Conservation (phyloP, 2,888 invertebrate species). For the Physocephala rufipes region DNA sequence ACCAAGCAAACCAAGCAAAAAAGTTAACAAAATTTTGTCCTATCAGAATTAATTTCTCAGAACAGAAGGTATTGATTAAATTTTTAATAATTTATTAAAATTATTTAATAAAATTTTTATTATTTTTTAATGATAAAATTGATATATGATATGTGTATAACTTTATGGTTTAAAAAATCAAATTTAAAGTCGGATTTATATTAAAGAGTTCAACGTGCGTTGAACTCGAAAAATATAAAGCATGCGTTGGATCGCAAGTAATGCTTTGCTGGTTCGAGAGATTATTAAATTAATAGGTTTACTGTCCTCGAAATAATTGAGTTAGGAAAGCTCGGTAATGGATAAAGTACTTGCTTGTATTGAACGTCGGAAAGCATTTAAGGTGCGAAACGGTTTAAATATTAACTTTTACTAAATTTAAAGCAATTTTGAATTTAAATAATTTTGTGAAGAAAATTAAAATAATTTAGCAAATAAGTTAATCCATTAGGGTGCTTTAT, state of each 20-base stretch:
- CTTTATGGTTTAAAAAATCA: not conserved
- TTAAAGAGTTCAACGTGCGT: not conserved
- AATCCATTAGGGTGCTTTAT: too few relatives aligned
- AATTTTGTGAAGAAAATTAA: too few relatives aligned
- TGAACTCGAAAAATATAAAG: constrained; percentile 5
- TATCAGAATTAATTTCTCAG: not conserved
- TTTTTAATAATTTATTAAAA: not conserved
- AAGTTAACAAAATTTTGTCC: not conserved
- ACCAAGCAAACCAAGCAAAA: too few relatives aligned
- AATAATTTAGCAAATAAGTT: too few relatives aligned
- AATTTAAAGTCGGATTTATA: not conserved
- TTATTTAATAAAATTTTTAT: not conserved
- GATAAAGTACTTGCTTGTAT: too few relatives aligned
- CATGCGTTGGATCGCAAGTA: not conserved
- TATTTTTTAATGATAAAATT: not conserved
- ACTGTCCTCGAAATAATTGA: too few relatives aligned
- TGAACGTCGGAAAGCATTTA: too few relatives aligned
- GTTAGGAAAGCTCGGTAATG: too few relatives aligned
- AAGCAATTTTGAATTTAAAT: too few relatives aligned
- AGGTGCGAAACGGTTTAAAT: too few relatives aligned
- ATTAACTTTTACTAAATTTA: too few relatives aligned
- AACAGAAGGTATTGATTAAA: not conserved
- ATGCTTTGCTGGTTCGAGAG: not conserved
- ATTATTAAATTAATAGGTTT: too few relatives aligned
- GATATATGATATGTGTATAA: not conserved